These are phyloP conservation scores for Drosophila siamana DNA, from an alignment of 2,888 invertebrate genomes.

Conservation along the genomic window DNA sequence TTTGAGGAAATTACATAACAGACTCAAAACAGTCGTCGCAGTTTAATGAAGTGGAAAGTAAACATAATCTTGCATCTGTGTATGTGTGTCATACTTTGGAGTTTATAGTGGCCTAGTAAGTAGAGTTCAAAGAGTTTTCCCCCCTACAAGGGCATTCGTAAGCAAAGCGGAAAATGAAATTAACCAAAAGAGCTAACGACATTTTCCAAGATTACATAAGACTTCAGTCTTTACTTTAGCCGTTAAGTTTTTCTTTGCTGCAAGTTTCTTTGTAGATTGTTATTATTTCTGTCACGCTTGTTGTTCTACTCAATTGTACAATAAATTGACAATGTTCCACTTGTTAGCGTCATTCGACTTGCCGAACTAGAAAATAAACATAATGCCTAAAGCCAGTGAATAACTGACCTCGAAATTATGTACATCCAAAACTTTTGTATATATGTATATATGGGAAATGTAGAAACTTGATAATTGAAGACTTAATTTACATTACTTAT, in stretches of 20 bases:
- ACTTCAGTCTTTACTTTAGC: conserved; percentile 26
- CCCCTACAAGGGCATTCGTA: conserved; percentile 37
- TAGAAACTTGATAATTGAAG: too few relatives aligned
- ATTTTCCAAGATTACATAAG: conserved; percentile 71
- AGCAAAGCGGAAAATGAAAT: conserved; percentile 73
- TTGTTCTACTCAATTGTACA: conserved; percentile 71
- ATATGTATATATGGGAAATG: too few relatives aligned
- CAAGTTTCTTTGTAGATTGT: conserved; percentile 44
- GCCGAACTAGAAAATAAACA: conserved; percentile 60
- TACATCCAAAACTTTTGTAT: too few relatives aligned
- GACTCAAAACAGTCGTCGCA: conserved; percentile 53
- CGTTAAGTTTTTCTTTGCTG: conserved; percentile 42
- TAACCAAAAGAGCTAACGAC: conserved; percentile 61
- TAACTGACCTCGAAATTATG: conserved; percentile 39
- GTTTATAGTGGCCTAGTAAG: conserved; percentile 6
- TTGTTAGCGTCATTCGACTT: conserved; percentile 74
- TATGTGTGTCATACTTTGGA: not conserved
- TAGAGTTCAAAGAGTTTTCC: conserved; percentile 19
- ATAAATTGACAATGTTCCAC: conserved; percentile 77
- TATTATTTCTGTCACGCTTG: conserved; percentile 41
- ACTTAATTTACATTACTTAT: too few relatives aligned
- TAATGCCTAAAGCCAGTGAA: conserved; percentile 14
- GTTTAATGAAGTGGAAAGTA: conserved; percentile 77
- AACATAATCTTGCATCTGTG: conserved; percentile 63
- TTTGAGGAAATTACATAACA: conserved; percentile 75